These are phyloP conservation scores for Myotis planiceps DNA, from an alignment of 2,797 vertebrate species.

Conservation along the genomic window DNA sequence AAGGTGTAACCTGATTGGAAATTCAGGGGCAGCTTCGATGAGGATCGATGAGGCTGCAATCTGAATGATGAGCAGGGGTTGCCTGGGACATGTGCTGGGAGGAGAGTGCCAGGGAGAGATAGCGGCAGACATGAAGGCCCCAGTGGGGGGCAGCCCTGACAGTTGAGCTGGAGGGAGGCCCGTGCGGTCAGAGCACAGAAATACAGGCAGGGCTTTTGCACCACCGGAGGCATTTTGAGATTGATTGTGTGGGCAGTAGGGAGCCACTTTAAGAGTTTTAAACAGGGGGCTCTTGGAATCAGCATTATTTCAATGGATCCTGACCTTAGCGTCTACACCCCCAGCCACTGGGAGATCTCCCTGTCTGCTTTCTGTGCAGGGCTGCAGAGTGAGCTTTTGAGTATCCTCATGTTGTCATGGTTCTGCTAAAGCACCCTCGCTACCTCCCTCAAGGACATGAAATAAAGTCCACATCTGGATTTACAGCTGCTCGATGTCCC, in stretches of 20 bases:
- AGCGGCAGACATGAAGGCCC: neutral
- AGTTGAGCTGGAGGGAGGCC: neutral
- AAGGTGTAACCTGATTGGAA: neutral
- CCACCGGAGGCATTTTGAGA: neutral
- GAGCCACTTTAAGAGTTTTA: neutral
- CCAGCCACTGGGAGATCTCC: neutral
- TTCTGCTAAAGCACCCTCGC: neutral
- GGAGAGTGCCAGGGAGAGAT: neutral
- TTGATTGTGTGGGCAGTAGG: neutral
- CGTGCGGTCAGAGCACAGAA: neutral
- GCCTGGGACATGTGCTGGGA: neutral
- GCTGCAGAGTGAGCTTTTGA: neutral
- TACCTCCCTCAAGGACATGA: fast-evolving
- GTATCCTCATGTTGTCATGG: neutral
- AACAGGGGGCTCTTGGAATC: neutral
- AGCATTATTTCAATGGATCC: neutral
- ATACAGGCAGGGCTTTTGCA: no score
- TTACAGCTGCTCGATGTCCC: neutral
- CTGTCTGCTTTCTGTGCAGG: neutral
- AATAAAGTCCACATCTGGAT: neutral
- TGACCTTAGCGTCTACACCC: neutral
- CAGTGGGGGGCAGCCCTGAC: fast-evolving
- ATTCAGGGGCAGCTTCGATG: neutral
- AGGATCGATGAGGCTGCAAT: neutral
- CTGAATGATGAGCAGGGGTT: neutral